Evolutionary conservation across 2,888 invertebrate genomes (phyloP).

Genomic region (Melikaiella ostensackeni): DNA sequence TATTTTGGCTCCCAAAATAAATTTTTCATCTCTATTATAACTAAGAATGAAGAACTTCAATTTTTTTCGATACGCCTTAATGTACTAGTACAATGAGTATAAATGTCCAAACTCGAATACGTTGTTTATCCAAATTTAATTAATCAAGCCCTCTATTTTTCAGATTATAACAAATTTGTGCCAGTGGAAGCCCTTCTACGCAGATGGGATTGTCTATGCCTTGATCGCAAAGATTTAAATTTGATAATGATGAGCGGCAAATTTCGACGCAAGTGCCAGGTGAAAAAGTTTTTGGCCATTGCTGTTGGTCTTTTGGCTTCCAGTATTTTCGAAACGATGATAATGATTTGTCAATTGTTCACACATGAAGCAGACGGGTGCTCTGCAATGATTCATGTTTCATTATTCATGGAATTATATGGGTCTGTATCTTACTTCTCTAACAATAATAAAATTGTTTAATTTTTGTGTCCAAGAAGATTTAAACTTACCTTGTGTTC

Average conservation of each 20-base stretch:
- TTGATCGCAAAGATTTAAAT: conserved; percentile 82
- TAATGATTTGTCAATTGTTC: conserved; percentile 87
- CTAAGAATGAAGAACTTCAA: too few relatives aligned
- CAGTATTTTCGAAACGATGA: conserved; percentile 88
- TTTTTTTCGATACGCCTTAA: too few relatives aligned
- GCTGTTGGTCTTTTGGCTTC: conserved; percentile 85
- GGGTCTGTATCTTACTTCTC: conserved; percentile 60
- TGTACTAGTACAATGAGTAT: too few relatives aligned
- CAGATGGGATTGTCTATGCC: conserved; percentile 83
- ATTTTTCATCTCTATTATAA: too few relatives aligned
- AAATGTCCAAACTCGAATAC: not conserved
- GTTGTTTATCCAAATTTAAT: not conserved
- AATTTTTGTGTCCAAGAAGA: not conserved
- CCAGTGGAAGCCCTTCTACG: conserved; percentile 75
- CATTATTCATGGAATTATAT: conserved; percentile 81
- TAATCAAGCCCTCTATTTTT: not conserved
- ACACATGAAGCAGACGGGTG: conserved; percentile 92
- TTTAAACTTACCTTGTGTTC: not conserved
- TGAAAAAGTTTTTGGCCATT: conserved; percentile 86
- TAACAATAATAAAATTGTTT: not conserved
- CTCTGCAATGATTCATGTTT: conserved; percentile 84
- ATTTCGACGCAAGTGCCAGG: conserved; percentile 83
- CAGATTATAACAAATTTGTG: conserved; percentile 71
- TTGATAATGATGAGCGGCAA: conserved; percentile 85
- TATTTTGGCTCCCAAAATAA: too few relatives aligned